Evolutionary conservation across 2,888 invertebrate species (phyloP).

Genomic region (Ectemnius cavifrons): DNA sequence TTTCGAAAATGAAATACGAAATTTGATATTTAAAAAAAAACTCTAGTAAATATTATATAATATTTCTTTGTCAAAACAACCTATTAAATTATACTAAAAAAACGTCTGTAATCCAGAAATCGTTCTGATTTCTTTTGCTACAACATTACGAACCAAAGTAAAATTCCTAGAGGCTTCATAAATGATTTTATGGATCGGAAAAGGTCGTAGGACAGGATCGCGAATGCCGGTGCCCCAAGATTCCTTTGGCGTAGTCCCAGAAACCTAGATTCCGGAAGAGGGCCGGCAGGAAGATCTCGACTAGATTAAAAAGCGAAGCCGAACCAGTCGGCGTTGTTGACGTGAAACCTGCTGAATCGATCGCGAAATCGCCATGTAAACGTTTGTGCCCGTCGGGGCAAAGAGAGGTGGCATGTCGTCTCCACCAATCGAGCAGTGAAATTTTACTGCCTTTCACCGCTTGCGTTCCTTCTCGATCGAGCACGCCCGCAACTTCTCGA

Average conservation of each 20-base stretch:
- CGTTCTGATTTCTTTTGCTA: no score
- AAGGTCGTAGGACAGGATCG: slow-evolving; percentile 19
- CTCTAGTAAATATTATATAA: no score
- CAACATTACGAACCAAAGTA: no score
- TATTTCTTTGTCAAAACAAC: no score
- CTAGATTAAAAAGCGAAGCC: slow-evolving; percentile 66
- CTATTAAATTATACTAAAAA: no score
- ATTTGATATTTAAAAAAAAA: no score
- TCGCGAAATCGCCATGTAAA: slow-evolving; percentile 53
- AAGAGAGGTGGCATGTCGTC: slow-evolving; percentile 35
- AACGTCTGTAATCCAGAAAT: no score
- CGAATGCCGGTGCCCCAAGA: slow-evolving; percentile 21
- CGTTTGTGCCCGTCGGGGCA: slow-evolving; percentile 20
- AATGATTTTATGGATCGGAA: no score
- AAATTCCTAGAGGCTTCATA: no score
- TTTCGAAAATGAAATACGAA: no score
- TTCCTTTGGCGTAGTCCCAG: slow-evolving; percentile 56
- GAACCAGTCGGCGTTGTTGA: slow-evolving; percentile 59
- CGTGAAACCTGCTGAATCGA: slow-evolving; percentile 54
- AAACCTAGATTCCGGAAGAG: slow-evolving; percentile 66
- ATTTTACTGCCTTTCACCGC: slow-evolving; percentile 69
- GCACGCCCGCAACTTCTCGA: slow-evolving; percentile 31
- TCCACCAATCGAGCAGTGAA: slow-evolving; percentile 61
- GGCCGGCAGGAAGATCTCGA: slow-evolving; percentile 45
- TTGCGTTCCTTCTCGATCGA: slow-evolving; percentile 60